Percentiles rank a stretch among this genome's conserved stretches.
Evolutionary conservation across 2,113 vertebrate species (phyloP).

Genomic region (Synodontis membranacea): DNA sequence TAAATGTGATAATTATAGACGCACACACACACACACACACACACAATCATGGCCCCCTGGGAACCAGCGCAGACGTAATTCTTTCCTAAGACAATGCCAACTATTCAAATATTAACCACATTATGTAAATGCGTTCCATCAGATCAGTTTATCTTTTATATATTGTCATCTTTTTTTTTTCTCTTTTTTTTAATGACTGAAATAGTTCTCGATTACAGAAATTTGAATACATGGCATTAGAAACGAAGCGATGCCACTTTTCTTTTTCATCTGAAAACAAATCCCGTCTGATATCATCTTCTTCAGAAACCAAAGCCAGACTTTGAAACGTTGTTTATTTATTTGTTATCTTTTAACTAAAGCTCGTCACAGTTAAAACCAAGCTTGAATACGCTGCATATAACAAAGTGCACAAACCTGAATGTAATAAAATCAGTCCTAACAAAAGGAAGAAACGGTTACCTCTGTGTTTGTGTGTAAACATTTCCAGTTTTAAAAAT

Average conservation of each 20-base stretch:
- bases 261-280: neutral
- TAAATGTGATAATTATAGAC: neutral
- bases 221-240: neutral
- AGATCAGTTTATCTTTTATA: no score
- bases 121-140: neutral
- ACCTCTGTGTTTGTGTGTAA: neutral
- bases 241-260: neutral
- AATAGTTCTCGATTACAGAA: neutral
- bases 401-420: neutral
- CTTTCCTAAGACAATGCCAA: neutral
- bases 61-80: neutral
- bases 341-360: no score
- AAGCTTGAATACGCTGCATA: neutral
- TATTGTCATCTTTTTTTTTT: neutral
- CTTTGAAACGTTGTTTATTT: no score
- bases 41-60: neutral
- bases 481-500: neutral
- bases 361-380: neutral
- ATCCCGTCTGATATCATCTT: neutral
- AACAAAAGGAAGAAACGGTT: neutral
- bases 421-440: neutral
- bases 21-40: neutral
- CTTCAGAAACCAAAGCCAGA: no score
- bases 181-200: neutral
- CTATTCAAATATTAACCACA: neutral